These are phyloP conservation scores for Naso thynnoides DNA, from an alignment of 2,797 vertebrate genomes.

Conservation along the genomic window DNA sequence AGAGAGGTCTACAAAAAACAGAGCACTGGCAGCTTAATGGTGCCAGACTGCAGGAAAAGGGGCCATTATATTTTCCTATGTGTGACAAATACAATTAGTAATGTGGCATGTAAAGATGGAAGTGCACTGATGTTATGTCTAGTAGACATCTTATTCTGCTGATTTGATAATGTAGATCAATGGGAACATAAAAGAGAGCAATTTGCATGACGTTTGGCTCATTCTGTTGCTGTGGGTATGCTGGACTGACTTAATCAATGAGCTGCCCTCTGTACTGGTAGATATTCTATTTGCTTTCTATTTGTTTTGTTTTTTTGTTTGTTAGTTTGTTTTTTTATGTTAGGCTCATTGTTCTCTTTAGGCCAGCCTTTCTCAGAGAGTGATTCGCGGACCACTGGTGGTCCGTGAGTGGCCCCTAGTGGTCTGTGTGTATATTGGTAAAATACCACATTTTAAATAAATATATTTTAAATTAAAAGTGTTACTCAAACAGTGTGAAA, in stretches of 20 bases:
- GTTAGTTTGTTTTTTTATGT: slow-evolving; percentile 18
- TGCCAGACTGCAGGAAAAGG: slow-evolving; percentile 57
- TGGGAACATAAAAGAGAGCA: slow-evolving; percentile 52
- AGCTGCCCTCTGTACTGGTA: slow-evolving; percentile 18
- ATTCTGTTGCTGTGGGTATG: slow-evolving; percentile 20
- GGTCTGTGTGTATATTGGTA: no score
- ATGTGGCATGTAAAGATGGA: slow-evolving; percentile 66
- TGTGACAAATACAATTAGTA: slow-evolving; percentile 76
- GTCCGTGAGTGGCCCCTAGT: no score
- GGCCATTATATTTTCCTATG: slow-evolving; percentile 66
- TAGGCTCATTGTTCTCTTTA: slow-evolving; percentile 20
- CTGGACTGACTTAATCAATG: slow-evolving; percentile 24
- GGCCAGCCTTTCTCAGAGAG: no score
- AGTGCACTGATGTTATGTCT: slow-evolving; percentile 50
- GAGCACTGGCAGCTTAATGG: slow-evolving; percentile 66
- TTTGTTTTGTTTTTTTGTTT: no score
- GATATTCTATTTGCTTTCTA: slow-evolving; percentile 29
- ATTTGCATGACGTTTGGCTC: slow-evolving; percentile 36
- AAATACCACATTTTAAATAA: no score
- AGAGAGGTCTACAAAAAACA: slow-evolving; percentile 47
- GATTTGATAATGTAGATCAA: slow-evolving; percentile 60
- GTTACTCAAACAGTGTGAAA: no score
- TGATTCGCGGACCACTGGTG: no score
- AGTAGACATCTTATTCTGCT: slow-evolving; percentile 61
- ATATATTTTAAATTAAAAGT: no score